These are phyloP conservation scores for Philypnodon macrostomus DNA, from an alignment of 2,797 vertebrate species.

Conservation along the genomic window DNA sequence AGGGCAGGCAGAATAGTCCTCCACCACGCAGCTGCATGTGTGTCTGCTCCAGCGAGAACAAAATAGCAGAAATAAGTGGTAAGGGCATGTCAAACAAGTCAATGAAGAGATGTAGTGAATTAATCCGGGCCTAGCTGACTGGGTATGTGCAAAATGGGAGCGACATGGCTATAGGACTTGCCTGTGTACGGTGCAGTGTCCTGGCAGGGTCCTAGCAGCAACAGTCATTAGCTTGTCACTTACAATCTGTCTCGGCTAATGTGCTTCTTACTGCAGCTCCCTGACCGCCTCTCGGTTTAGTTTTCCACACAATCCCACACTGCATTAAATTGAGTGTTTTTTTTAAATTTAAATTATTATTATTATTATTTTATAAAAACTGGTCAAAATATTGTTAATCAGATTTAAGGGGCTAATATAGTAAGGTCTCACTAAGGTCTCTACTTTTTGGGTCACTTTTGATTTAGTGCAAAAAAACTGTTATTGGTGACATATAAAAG, in stretches of 20 bases:
- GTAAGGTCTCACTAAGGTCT: not conserved
- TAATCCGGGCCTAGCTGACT: slow-evolving; percentile 24
- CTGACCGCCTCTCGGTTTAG: slow-evolving; percentile 12
- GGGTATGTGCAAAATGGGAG: slow-evolving; percentile 30
- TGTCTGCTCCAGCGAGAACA: slow-evolving; percentile 27
- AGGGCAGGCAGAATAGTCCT: slow-evolving; percentile 27
- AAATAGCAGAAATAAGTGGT: slow-evolving; percentile 35
- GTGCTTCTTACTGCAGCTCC: slow-evolving; percentile 21
- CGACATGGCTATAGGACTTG: slow-evolving; percentile 23
- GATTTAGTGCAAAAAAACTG: no score
- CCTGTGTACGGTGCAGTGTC: slow-evolving; percentile 44
- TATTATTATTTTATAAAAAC: slow-evolving; percentile 1
- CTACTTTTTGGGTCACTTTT: no score
- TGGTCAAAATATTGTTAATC: slow-evolving; percentile 5
- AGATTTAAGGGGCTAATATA: not conserved
- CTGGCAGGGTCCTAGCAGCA: slow-evolving; percentile 43
- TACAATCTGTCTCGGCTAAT: slow-evolving; percentile 57
- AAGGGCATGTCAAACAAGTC: slow-evolving; percentile 25
- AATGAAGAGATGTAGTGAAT: slow-evolving; percentile 28
- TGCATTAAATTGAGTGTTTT: slow-evolving; percentile 15
- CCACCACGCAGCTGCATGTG: slow-evolving; percentile 19
- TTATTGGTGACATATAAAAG: no score
- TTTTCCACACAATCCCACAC: slow-evolving; percentile 12
- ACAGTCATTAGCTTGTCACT: slow-evolving; percentile 68
- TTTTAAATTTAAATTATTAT: not conserved